A percentile compares a stretch with the other conserved stretches of the same genome.
Evolutionary conservation across 2,113 vertebrate species (phyloP).

Genomic region (Electrona antarctica): DNA sequence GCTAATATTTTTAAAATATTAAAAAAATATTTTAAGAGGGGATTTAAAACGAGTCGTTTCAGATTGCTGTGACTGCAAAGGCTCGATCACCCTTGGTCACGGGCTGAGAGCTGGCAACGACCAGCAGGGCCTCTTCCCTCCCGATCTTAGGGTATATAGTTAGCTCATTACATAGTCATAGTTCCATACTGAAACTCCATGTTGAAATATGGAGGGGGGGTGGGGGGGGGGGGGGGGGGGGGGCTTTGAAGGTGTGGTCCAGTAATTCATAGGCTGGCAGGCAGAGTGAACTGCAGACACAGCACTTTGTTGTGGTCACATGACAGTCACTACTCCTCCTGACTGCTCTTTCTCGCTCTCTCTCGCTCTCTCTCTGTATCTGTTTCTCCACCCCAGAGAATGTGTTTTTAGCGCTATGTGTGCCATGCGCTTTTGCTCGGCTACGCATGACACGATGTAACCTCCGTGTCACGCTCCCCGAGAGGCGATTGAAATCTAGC

Average conservation of each 20-base stretch:
- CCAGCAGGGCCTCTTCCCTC: no score
- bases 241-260: conserved; percentile 3
- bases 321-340: conserved; percentile 38
- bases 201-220: no score
- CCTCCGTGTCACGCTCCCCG: background rate
- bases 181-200: no score
- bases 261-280: conserved; percentile 14
- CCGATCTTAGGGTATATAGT: no score
- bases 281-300: conserved; percentile 45
- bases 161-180: no score
- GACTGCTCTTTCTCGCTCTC: conserved; percentile 1
- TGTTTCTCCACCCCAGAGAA: conserved; percentile 5
- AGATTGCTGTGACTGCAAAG: no score
- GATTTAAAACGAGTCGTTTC: no score
- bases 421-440: conserved; percentile 16
- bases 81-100: no score
- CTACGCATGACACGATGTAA: conserved; percentile 14
- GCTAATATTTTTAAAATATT: no score
- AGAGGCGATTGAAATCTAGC: background rate
- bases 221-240: no score
- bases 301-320: conserved; percentile 55
- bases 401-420: conserved; percentile 32
- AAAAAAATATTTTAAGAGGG: no score
- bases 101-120: no score
- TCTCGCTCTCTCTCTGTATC: background rate